Conservation (phyloP, 2,888 invertebrate genomes). For the Xestia c-nigrum region DNA sequence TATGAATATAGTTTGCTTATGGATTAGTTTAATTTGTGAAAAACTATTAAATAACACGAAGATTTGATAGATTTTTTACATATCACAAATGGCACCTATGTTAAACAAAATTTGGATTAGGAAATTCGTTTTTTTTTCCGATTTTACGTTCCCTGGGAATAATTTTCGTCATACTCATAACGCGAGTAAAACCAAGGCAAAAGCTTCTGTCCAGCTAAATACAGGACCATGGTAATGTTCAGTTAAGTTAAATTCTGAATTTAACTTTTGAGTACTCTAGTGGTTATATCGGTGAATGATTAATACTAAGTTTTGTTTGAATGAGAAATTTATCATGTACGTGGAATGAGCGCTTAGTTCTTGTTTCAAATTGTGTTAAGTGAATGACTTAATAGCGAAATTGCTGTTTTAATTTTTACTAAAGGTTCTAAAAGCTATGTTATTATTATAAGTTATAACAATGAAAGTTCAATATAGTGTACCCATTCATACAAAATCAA, state of each 20-base stretch:
- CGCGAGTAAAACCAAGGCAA: not conserved
- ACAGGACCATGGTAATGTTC: not conserved
- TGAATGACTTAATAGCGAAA: too few relatives aligned
- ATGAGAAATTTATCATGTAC: not conserved
- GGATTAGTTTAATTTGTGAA: not conserved
- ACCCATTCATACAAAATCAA: not conserved
- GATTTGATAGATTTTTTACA: not conserved
- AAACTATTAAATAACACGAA: not conserved
- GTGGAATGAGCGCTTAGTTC: not conserved
- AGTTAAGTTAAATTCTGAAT: conserved; percentile 3
- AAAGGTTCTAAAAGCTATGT: not conserved
- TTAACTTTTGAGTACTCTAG: not conserved
- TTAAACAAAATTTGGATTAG: not conserved
- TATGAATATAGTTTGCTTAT: not conserved
- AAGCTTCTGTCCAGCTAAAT: conserved; percentile 8
- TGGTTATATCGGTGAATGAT: not conserved
- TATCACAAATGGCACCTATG: not conserved
- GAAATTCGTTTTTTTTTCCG: not conserved
- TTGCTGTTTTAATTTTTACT: too few relatives aligned
- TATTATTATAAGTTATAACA: not conserved
- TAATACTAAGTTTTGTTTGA: not conserved
- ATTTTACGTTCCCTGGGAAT: not conserved
- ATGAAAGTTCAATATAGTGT: not conserved
- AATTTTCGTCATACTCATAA: not conserved
- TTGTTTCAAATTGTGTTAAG: not conserved